phyloP scores from a whole-genome alignment of 2,888 invertebrate genomes.

The Epinotia nisella region DNA sequence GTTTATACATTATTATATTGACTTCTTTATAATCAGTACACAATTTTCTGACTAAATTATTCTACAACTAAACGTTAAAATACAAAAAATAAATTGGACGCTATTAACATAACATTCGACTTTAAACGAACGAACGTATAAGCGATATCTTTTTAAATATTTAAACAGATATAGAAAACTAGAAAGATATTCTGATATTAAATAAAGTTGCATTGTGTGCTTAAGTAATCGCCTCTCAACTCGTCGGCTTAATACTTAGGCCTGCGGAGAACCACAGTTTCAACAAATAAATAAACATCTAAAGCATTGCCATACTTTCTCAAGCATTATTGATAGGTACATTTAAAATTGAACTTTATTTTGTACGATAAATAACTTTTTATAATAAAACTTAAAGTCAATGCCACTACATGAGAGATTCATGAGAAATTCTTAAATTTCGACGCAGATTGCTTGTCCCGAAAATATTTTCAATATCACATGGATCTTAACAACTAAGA shows the following conservation, averaged over 20 bases:
- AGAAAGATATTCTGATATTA: neutral
- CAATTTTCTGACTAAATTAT: constrained; percentile 21
- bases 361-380: neutral
- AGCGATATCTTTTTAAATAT: constrained; percentile 13
- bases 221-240: constrained; percentile 28
- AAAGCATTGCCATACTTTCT: constrained; percentile 3
- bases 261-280: constrained; percentile 12
- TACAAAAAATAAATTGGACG: constrained; percentile 18
- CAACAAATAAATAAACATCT: neutral
- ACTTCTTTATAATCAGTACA: constrained; percentile 38
- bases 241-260: constrained; percentile 22
- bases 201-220: neutral
- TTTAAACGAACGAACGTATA: constrained; percentile 6
- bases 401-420: constrained; percentile 21
- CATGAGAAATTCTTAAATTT: constrained; percentile 11
- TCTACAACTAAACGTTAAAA: neutral
- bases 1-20: constrained; percentile 42
- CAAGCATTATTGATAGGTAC: neutral
- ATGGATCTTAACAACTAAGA: constrained; percentile 25
- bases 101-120: constrained; percentile 25
- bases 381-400: neutral
- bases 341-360: neutral
- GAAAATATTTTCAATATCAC: constrained; percentile 32
- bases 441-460: constrained; percentile 7
- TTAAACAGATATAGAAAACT: constrained; percentile 10